These are phyloP conservation scores for Exaiptasia diaphana DNA, from an alignment of 64 coral and sea anemone genomes.

Conservation along the genomic window DNA sequence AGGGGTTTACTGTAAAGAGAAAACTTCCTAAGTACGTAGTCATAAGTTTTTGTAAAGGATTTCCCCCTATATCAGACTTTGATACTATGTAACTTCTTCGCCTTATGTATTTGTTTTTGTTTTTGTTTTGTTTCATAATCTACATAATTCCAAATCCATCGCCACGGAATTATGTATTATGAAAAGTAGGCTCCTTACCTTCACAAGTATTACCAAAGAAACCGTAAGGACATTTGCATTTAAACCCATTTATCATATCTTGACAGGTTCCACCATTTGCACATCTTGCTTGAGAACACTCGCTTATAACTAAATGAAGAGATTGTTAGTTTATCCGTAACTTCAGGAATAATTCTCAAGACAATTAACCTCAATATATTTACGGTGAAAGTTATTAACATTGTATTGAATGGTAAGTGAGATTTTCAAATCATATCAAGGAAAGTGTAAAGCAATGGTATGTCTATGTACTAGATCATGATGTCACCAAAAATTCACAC, in stretches of 20 bases:
- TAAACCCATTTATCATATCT: constrained; percentile 26
- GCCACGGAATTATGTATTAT: neutral
- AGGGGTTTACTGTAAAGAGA: constrained; percentile 45
- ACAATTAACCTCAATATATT: too few relatives aligned
- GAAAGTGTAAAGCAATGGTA: too few relatives aligned
- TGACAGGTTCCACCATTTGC: constrained; percentile 64
- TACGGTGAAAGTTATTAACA: neutral
- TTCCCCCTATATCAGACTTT: neutral
- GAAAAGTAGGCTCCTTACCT: neutral
- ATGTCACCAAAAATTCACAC: too few relatives aligned
- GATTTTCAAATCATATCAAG: too few relatives aligned
- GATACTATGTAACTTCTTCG: neutral
- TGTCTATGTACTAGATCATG: too few relatives aligned
- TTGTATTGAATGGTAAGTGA: neutral
- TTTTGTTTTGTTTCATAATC: neutral
- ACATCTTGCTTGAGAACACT: constrained; percentile 61
- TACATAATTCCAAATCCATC: neutral
- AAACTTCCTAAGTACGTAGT: neutral
- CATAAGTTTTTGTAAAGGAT: neutral
- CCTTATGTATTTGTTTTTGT: neutral
- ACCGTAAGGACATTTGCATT: constrained; percentile 44
- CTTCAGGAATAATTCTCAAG: neutral
- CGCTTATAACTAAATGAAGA: constrained; percentile 58
- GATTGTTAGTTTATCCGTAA: neutral
- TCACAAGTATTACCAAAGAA: constrained; percentile 56